Evolutionary conservation across 2,113 vertebrate species (phyloP), one percentile per base, ranked within the genome.

Genomic region (Lophotis ruficrista): DNA sequence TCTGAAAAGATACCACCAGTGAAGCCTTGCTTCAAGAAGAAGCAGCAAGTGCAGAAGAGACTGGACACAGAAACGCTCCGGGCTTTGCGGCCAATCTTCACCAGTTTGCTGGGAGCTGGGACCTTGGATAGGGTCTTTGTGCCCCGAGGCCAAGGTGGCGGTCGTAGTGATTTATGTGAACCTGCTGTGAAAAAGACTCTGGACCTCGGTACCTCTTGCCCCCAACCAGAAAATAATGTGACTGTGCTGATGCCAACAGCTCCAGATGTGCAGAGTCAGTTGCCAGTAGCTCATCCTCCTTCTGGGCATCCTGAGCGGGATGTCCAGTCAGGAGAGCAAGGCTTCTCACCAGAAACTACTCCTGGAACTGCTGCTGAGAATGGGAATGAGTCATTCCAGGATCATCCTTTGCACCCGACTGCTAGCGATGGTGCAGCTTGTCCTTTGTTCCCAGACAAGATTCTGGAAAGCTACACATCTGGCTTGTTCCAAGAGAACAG

Each of bases 11-110:
- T 99, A 66, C 98, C 99, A 20, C 97, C 99, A 2, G 97, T 99
- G 96, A 99, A 99, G 86, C 99, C 99, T n/a, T 99, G 98, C 96
- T 99, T 99, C 94, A 99, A 99, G 97, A 99, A 99, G 98, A 99
- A 99, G 90, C 98, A 99, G 93, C 98, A 98, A 71, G 97, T 96
- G 58, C 98, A 98, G 95, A 99, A 99, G 96, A 98, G 99, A 76
- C 85, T 99, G 94, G 98, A 98, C 85, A 68, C 98, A 0, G 98
- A 99, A 94, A 98, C 99, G 35, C 96, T 99, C n/a, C 98, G 98
- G 56, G 98, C 99, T 77, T 83, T 99, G 96, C 96, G 99, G 65
- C 99, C 99, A 0, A 99, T 99, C 83, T 98, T 99, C 31, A 99
- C 98, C 93, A 99, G 98, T 65, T 87, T 99, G 79, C 96, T 99